A percentile compares a stretch with the other conserved stretches of the same genome.
Conservation (phyloP, 1,140 invertebrate species). For the Pseudoatta argentina region DNA sequence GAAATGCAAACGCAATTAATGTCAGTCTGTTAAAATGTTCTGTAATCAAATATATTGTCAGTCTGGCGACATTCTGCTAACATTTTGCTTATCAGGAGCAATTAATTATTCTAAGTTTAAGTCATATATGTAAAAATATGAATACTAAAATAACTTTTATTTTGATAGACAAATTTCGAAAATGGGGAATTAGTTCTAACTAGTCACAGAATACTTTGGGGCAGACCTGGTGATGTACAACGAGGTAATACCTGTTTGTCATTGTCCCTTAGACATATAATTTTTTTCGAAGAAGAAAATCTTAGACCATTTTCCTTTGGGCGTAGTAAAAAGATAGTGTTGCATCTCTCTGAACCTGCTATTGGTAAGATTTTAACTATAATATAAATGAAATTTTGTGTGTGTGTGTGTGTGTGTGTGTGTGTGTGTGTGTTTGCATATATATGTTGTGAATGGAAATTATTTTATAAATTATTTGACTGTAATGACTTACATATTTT, state of each 20-base stretch:
- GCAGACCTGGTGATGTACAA: constrained; percentile 90
- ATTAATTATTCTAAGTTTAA: constrained; percentile 63
- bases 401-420: no score
- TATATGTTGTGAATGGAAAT: background rate
- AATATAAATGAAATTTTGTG: no score
- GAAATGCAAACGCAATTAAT: no score
- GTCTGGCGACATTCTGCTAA: no score
- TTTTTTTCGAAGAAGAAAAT: constrained; percentile 92
- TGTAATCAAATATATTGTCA: no score
- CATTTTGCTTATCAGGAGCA: background rate
- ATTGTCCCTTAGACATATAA: constrained; percentile 90
- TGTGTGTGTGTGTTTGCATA: no score
- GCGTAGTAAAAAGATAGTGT: constrained; percentile 92
- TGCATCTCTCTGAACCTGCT: constrained; percentile 91
- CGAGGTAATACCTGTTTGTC: constrained; percentile 90
- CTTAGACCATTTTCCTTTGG: constrained; percentile 91
- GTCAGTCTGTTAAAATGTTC: no score
- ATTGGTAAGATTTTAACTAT: constrained; percentile 84
- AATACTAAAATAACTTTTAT: constrained; percentile 21
- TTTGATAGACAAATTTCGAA: constrained; percentile 91
- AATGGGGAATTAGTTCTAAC: constrained; percentile 93
- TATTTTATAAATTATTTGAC: constrained; percentile 12
- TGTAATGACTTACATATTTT: constrained; percentile 74
- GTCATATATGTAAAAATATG: background rate
- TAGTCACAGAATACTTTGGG: constrained; percentile 93